Conservation (phyloP, 2,888 invertebrate genomes). For the Cryptophagus acutangulus region DNA sequence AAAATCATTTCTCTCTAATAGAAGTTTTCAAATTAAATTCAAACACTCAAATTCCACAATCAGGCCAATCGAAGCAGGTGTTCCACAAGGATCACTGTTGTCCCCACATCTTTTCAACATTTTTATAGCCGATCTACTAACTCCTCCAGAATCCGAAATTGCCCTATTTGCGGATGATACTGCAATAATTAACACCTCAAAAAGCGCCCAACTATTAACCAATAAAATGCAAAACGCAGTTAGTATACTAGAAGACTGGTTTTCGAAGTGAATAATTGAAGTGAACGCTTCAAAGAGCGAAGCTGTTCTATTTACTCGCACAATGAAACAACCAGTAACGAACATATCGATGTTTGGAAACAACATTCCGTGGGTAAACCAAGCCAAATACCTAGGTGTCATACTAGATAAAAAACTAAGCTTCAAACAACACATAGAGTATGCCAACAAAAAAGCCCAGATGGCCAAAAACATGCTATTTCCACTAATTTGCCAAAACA, state of each 20-base stretch:
- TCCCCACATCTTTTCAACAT: neutral
- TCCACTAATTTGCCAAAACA: too few relatives aligned
- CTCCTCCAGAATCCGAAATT: neutral
- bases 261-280: neutral
- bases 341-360: neutral
- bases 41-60: neutral
- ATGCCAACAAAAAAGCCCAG: neutral
- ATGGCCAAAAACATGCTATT: too few relatives aligned
- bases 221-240: neutral
- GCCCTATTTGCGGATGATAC: slow-evolving; percentile 2
- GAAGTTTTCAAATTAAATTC: neutral
- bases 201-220: neutral
- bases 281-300: neutral
- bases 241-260: neutral
- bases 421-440: neutral
- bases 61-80: neutral
- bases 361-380: neutral
- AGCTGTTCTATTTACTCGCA: neutral
- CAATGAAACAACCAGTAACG: neutral
- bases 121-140: neutral
- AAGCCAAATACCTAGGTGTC: neutral
- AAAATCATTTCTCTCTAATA: neutral
- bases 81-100: neutral
- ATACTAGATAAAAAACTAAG: neutral
- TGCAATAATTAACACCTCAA: neutral